These are phyloP conservation scores for Mactra quadrangularis DNA, from an alignment of 1,140 invertebrate genomes.

Conservation along the genomic window DNA sequence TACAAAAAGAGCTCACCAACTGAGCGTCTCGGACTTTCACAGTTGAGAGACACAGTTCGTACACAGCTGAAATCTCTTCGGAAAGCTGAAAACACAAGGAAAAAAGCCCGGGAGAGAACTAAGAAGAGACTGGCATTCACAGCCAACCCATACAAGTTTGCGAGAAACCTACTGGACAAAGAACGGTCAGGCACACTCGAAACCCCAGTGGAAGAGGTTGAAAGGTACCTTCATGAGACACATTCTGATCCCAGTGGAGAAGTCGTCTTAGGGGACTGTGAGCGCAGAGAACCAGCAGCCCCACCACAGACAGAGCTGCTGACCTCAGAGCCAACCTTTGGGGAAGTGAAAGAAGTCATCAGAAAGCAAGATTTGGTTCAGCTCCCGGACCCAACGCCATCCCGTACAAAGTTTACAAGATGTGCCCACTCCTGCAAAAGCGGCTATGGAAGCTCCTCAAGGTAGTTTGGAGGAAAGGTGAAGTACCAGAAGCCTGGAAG, in stretches of 20 bases:
- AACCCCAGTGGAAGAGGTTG: slow-evolving; percentile 35
- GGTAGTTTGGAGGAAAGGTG: slow-evolving; percentile 37
- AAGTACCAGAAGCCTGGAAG: slow-evolving; percentile 23
- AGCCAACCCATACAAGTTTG: slow-evolving; percentile 49
- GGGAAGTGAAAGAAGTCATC: slow-evolving; percentile 31
- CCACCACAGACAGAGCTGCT: slow-evolving; percentile 13
- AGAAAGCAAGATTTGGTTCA: slow-evolving; percentile 35
- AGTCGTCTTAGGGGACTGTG: slow-evolving; percentile 13
- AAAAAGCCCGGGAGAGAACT: slow-evolving; percentile 7
- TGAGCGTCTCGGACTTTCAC: slow-evolving; percentile 15
- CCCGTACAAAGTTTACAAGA: slow-evolving; percentile 53
- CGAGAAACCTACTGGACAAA: slow-evolving; percentile 33
- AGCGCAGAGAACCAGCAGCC: neutral
- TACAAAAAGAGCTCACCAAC: slow-evolving; percentile 8
- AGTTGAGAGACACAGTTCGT: slow-evolving; percentile 31
- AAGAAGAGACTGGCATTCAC: slow-evolving; percentile 38
- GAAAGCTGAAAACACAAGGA: slow-evolving; percentile 37
- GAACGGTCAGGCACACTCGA: slow-evolving; percentile 6
- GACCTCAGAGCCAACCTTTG: slow-evolving; percentile 19
- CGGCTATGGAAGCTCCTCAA: slow-evolving; percentile 41
- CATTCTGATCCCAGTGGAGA: slow-evolving; percentile 26
- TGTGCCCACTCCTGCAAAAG: slow-evolving; percentile 39
- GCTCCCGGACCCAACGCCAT: slow-evolving; percentile 40
- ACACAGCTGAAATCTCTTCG: slow-evolving; percentile 23
- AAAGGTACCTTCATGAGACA: slow-evolving; percentile 15